phyloP scores from a whole-genome alignment of 2,888 invertebrate species.

The Drosophila kuntzei region DNA sequence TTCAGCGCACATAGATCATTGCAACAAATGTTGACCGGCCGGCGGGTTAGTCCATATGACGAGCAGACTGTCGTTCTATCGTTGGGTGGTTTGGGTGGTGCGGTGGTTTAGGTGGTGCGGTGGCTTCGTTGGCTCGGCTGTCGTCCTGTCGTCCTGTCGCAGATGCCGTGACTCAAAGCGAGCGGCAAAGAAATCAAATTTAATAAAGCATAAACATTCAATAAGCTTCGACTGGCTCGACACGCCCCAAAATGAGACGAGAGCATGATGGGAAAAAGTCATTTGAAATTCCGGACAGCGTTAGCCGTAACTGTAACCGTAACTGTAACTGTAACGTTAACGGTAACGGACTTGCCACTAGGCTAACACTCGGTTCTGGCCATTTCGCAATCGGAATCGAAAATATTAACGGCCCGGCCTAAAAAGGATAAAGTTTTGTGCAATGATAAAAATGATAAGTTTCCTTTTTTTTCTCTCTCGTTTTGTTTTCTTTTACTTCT shows the following conservation, averaged over 20 bases:
- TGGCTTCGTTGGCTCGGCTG: conserved; percentile 7
- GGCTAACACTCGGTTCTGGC: conserved; percentile 39
- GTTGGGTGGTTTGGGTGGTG: conserved; percentile 27
- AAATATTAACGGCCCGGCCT: conserved; percentile 76
- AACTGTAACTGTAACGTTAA: conserved; percentile 36
- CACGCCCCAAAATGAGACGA: conserved; percentile 23
- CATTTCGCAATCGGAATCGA: conserved; percentile 72
- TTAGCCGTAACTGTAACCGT: conserved; percentile 19
- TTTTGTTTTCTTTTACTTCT: conserved; percentile 23
- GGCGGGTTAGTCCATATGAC: conserved; percentile 18
- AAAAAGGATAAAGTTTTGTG: conserved; percentile 81
- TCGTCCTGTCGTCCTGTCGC: conserved; percentile 23
- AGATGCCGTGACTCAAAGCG: conserved; percentile 35
- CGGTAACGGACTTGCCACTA: conserved; percentile 44
- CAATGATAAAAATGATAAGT: conserved; percentile 81
- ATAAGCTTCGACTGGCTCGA: conserved; percentile 76
- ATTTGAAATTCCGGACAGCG: conserved; percentile 80
- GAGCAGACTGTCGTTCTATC: conserved; percentile 22
- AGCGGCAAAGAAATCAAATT: conserved; percentile 83
- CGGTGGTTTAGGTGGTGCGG: background rate
- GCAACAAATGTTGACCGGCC: conserved; percentile 79
- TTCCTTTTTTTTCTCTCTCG: conserved; percentile 36
- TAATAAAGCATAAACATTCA: conserved; percentile 86
- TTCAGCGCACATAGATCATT: conserved; percentile 85
- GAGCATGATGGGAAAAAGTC: conserved; percentile 56